Evolutionary conservation across 2,113 vertebrate genomes (phyloP).

Genomic region (Dicentrarchus labrax): DNA sequence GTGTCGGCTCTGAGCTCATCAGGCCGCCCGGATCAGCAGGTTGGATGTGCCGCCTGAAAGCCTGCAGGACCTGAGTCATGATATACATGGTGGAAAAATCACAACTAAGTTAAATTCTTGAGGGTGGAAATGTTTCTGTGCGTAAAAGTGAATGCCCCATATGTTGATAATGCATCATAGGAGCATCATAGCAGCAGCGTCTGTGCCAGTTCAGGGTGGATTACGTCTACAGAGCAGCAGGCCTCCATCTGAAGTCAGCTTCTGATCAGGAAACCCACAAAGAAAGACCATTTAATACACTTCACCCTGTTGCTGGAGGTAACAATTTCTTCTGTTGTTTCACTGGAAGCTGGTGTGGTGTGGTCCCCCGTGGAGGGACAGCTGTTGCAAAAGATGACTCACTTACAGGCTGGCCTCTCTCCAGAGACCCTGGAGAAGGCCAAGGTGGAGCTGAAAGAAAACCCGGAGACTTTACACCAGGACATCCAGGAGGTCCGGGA

Average conservation of each 20-base stretch:
- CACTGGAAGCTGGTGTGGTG: constrained; percentile 35
- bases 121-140: constrained; percentile 28
- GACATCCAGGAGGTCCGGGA: constrained; percentile 99
- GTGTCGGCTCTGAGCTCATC: constrained; percentile 60
- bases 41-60: constrained; percentile 64
- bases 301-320: constrained; percentile 65
- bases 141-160: constrained; percentile 49
- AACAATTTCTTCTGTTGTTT: constrained; percentile 7
- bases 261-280: constrained; percentile 53
- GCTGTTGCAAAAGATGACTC: constrained; percentile 91
- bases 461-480: constrained; percentile 97
- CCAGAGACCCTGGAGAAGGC: constrained; percentile 99
- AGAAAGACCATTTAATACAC: not conserved
- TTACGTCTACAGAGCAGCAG: constrained; percentile 73
- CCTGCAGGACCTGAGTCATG: constrained; percentile 14
- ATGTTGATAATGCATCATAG: constrained; percentile 47
- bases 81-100: constrained; percentile 7
- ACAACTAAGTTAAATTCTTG: constrained; percentile 39
- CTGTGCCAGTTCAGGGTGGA: constrained; percentile 72
- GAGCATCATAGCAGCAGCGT: constrained; percentile 52
- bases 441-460: constrained; percentile 97
- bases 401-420: constrained; percentile 97
- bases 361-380: constrained; percentile 56
- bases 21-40: constrained; percentile 70
- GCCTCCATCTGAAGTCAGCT: constrained; percentile 74